phyloP scores from a whole-genome alignment of 2,113 vertebrate species.

The Dryoscopus gambensis region DNA sequence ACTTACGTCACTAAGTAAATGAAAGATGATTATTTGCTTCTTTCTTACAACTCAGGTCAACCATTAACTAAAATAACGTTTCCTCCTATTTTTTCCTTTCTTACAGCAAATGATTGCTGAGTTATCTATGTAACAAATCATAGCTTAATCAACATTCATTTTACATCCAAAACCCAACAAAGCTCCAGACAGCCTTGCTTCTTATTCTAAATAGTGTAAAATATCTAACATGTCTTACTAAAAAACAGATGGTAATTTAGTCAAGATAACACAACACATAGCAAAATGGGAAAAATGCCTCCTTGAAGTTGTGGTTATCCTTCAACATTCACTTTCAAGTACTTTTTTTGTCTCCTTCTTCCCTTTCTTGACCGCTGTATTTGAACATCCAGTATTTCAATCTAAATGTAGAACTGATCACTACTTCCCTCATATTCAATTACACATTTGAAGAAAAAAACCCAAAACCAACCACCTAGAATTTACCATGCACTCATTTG shows the following conservation, averaged over 20 bases:
- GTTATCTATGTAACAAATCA: not conserved
- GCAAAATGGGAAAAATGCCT: not conserved
- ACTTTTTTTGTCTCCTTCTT: not conserved
- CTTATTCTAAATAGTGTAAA: not conserved
- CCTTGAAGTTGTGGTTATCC: not conserved
- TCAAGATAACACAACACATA: not conserved
- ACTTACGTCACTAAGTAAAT: not conserved
- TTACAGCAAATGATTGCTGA: not conserved
- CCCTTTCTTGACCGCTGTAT: not conserved
- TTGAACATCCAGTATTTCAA: not conserved
- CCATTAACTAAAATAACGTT: not conserved
- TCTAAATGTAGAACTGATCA: not conserved
- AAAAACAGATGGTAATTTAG: not conserved
- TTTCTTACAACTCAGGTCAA: not conserved
- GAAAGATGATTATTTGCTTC: not conserved
- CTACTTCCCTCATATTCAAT: not conserved
- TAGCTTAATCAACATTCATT: not conserved
- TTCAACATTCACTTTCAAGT: not conserved
- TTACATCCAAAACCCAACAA: not conserved
- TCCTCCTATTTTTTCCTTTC: not conserved
- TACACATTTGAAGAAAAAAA: not conserved
- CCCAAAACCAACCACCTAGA: not conserved
- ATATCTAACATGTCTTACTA: not conserved
- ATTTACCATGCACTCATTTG: not conserved
- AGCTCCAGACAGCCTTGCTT: not conserved